phyloP scores from a whole-genome alignment of 2,113 vertebrate species.

The Apodemus speciosus region DNA sequence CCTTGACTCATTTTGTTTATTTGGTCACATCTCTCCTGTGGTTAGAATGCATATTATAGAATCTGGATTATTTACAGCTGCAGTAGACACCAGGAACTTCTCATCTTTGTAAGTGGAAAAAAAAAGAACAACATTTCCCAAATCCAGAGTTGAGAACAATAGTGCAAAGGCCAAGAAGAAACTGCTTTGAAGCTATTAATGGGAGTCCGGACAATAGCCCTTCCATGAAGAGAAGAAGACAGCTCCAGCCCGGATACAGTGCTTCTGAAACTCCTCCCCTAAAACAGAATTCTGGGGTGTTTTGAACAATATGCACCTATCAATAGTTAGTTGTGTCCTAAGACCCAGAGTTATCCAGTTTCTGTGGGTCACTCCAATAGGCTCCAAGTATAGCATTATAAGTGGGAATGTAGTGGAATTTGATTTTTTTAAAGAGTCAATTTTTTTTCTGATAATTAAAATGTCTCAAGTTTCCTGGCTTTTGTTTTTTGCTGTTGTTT shows the following conservation, averaged over 20 bases:
- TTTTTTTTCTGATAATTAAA: neutral
- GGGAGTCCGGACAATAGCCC: neutral
- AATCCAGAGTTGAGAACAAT: neutral
- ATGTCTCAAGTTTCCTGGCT: neutral
- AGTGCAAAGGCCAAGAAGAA: neutral
- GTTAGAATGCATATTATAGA: slow-evolving; percentile 29
- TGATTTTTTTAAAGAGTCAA: neutral
- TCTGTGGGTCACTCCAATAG: neutral
- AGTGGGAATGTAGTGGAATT: neutral
- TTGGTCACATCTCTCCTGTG: neutral
- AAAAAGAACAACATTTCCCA: neutral
- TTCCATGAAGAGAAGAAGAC: neutral
- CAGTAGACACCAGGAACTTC: neutral
- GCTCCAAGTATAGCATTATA: neutral
- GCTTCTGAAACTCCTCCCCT: neutral
- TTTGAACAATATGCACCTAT: neutral
- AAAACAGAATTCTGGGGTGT: neutral
- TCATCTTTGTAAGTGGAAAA: slow-evolving; percentile 7
- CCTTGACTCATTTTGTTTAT: neutral
- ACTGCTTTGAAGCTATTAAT: neutral
- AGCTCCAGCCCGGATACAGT: neutral
- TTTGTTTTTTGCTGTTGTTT: neutral
- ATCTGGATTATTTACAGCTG: slow-evolving; percentile 12
- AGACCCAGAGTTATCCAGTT: neutral
- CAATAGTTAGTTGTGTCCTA: neutral